Base-by-base conservation (phyloP, 2,888 invertebrate genomes). In the Pyrocoelia pectoralis region DNA sequence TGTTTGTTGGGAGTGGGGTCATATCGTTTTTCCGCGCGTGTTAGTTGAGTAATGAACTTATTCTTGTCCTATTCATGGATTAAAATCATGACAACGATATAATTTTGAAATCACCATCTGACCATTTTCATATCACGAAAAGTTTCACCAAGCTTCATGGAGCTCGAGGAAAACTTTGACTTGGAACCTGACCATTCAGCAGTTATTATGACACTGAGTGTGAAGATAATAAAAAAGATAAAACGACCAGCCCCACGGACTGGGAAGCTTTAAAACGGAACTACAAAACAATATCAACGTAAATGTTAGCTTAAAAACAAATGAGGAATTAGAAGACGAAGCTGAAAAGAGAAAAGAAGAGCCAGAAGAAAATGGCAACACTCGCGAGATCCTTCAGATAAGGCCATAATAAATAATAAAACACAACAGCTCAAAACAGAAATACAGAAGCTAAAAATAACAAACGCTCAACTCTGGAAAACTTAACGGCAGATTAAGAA, bases 381-480 rank as follows among this genome's bases (percentile, higher is more conserved):
- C 5, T 13, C 46, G 9, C 40, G 38, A 43, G 14, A 28, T 49
- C 59, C 53, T 2, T 17, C 29, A 28, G 38, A 53, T 14, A 62
- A 67, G 58, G 60, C 48, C 43, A 56, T 41, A 51, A 17, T 58
- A 10, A 58, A 52, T 14, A 57, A 50, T 18, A 29, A 17, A 29
- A 38, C 46, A 9, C 48, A 59, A 19, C 24, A 52, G 13, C 48
- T 63, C 12, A 63, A 54, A 54, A 29, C 28, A 59, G 54, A 54
- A 48, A 49, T 59, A 15, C 15, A 71, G 12, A 43, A 60, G 12
- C 33, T 63, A n/a, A 1, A 53, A 59, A 63, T 43, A 61, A 24
- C 53, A 49, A 61, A 29, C 56, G 15, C 46, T 56, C 19, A 58
- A 59, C 54, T 60, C 70, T 70, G 15, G 17, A 24, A 59, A 55